Evolutionary conservation across 2,888 invertebrate species (phyloP), one percentile per base, ranked within the genome.

Genomic region (Nebria salina): DNA sequence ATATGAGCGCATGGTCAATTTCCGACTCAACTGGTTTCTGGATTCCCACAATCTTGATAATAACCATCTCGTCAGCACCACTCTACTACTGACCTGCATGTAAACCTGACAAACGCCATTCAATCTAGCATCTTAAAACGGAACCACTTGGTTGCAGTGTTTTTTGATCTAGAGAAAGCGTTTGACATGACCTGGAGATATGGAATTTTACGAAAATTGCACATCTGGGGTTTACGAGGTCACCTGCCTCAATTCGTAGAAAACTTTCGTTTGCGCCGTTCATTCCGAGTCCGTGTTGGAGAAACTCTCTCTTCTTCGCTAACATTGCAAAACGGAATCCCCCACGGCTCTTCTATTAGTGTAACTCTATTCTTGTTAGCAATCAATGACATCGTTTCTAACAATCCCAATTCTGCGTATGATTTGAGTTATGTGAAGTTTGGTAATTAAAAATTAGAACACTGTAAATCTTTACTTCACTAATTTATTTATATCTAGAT

Each of bases 1-100:
- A 13, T 64, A 76, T 13, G 77, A 82, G 20, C 72, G 41, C 11
- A 78, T 82, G 43, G 15, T 82, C 13, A 75, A 66, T 20, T 9
- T 42, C 26, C 70, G 77, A 68, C 75, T 82, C 1, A 41, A 25
- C 11, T 78, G 42, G 41, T 75, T 65, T 66, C 11, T 68, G 5
- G 74, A 78, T 43, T 15, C 26, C 1, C n/a, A 54, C 2, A 13
- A 68, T 5, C 25, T 64, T 8, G 2, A 75, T 11, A 42, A 68
- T n/a, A 15, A 41, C 0, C 15, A 15, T 2, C 73, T 26, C 25
- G 65, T 15, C 13, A 65, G 34, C 6, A 4, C 3, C 26, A 41
- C 41, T 81, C 77, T 0, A 72, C 72, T 8, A 8, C 65, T 20
- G 20, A 20, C 20, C 11, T 76, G 76, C 41, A 20, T n/a, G n/a